Conservation (phyloP, 2,888 invertebrate genomes). For the Hirtodrosophila cameraria region DNA sequence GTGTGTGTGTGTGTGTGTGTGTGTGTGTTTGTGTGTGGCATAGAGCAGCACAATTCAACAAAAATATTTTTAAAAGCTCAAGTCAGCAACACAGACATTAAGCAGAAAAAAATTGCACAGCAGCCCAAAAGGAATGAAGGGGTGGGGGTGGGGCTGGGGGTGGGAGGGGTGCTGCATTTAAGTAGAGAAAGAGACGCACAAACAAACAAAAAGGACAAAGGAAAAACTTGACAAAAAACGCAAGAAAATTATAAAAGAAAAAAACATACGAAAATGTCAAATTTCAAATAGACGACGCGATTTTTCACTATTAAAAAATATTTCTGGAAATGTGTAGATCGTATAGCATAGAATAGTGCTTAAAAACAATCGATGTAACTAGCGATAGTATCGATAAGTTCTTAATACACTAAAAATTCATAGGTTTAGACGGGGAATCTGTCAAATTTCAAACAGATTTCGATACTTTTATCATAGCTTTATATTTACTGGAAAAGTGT, state of each 20-base stretch:
- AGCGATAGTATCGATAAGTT: neutral
- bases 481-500: too few relatives aligned
- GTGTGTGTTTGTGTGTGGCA: conserved; percentile 37
- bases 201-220: conserved; percentile 46
- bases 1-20: neutral
- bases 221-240: conserved; percentile 22
- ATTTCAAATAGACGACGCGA: neutral
- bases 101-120: conserved; percentile 58
- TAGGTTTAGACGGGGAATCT: neutral
- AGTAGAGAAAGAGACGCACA: conserved; percentile 19
- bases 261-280: conserved; percentile 20
- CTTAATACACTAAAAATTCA: too few relatives aligned
- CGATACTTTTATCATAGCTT: conserved; percentile 16
- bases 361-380: neutral
- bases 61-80: conserved; percentile 73
- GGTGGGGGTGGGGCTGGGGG: too few relatives aligned
- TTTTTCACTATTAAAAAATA: conserved; percentile 12
- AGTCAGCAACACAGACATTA: conserved; percentile 55
- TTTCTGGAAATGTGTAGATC: neutral
- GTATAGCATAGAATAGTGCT: neutral
- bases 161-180: conserved; percentile 26
- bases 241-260: conserved; percentile 34
- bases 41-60: conserved; percentile 47
- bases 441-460: neutral
- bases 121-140: conserved; percentile 26